These are phyloP conservation scores for Aeoliscus strigatus DNA, from an alignment of 2,797 vertebrate species.

Conservation along the genomic window DNA sequence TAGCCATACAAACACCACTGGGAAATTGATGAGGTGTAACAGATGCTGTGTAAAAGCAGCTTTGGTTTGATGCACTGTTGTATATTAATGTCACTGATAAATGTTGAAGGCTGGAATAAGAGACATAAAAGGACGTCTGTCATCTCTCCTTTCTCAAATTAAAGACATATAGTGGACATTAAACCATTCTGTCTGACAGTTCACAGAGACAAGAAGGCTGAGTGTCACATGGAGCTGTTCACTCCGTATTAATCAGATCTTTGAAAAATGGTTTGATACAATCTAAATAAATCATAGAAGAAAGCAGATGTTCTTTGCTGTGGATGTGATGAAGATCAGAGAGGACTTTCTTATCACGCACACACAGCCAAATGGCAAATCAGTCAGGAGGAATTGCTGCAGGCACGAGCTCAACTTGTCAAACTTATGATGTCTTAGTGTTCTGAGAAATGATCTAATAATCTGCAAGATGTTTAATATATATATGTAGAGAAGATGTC, in stretches of 20 bases:
- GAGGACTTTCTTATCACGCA: constrained; percentile 3
- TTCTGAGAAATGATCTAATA: too few relatives aligned
- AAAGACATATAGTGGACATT: neutral
- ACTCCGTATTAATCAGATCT: too few relatives aligned
- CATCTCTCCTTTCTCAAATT: constrained; percentile 6
- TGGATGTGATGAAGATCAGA: constrained; percentile 9
- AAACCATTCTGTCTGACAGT: constrained; percentile 5
- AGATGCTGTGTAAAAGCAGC: too few relatives aligned
- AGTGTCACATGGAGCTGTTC: constrained; percentile 2
- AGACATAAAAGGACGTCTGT: constrained; percentile 7
- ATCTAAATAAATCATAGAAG: constrained; percentile 4
- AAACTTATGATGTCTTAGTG: too few relatives aligned
- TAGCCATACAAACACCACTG: too few relatives aligned
- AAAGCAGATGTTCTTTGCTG: constrained; percentile 2
- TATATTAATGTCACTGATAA: too few relatives aligned
- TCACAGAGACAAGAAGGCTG: constrained; percentile 4
- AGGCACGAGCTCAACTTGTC: too few relatives aligned
- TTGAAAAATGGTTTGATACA: constrained; percentile 2
- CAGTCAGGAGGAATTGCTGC: constrained; percentile 4
- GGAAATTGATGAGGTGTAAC: too few relatives aligned
- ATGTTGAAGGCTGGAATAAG: too few relatives aligned
- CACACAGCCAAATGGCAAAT: constrained; percentile 4
- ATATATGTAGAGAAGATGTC: too few relatives aligned
- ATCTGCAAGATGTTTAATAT: too few relatives aligned
- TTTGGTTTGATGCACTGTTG: too few relatives aligned